phyloP scores from a whole-genome alignment of 1,140 invertebrate species.

The Caenorhabditis inopinata region DNA sequence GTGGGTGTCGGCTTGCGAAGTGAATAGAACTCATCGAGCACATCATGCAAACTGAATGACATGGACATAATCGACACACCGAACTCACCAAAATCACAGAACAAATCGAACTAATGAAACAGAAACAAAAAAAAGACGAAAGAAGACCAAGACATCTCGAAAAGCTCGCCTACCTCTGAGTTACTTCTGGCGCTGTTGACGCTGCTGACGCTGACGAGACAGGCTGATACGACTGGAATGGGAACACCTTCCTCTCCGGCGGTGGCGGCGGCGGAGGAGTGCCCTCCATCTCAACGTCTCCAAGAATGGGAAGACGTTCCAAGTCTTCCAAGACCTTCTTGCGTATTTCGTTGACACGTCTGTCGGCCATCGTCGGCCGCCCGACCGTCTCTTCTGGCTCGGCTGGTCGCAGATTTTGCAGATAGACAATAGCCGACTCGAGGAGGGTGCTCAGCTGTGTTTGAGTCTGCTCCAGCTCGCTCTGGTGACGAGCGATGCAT shows the following conservation, averaged over 20 bases:
- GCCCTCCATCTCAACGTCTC: neutral
- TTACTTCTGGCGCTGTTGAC: neutral
- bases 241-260: neutral
- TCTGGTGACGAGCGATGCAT: constrained; percentile 51
- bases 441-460: constrained; percentile 45
- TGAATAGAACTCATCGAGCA: constrained; percentile 33
- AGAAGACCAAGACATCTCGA: neutral
- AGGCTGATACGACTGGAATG: neutral
- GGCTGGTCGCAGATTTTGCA: constrained; percentile 24
- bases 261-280: constrained; percentile 35
- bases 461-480: constrained; percentile 47
- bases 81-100: neutral
- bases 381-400: neutral
- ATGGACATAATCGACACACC: neutral
- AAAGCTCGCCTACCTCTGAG: neutral
- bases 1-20: neutral
- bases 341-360: neutral
- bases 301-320: constrained; percentile 4
- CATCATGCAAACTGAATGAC: constrained; percentile 33
- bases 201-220: neutral
- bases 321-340: constrained; percentile 4
- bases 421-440: constrained; percentile 45
- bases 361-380: neutral
- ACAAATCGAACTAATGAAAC: neutral
- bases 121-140: neutral